phyloP scores from a whole-genome alignment of 2,888 invertebrate species.

The Rhagonycha fulva region DNA sequence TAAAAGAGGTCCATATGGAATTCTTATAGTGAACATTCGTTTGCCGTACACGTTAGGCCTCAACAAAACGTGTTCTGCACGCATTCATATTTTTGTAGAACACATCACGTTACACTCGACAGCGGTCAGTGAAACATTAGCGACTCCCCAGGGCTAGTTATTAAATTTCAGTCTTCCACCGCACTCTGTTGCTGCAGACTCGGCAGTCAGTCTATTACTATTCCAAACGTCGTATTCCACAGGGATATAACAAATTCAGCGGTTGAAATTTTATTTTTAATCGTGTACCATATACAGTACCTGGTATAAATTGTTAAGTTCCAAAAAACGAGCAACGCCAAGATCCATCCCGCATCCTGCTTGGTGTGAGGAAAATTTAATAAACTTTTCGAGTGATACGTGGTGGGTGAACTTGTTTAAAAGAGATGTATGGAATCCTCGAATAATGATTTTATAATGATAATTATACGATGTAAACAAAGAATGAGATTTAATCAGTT shows the following conservation, averaged over 20 bases:
- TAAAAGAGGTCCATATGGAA: conserved; percentile 19
- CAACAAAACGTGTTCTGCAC: conserved; percentile 29
- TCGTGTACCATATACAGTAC: conserved; percentile 10
- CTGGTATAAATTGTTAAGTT: neutral
- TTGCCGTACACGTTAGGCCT: conserved; percentile 26
- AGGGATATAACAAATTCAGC: conserved; percentile 26
- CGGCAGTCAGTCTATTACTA: conserved; percentile 31
- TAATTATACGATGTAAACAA: conserved; percentile 7
- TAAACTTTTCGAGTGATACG: neutral
- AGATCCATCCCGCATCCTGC: neutral
- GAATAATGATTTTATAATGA: neutral
- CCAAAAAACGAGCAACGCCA: neutral
- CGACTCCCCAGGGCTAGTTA: conserved; percentile 29
- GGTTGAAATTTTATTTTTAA: conserved; percentile 29
- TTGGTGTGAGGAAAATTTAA: neutral
- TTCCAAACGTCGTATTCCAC: conserved; percentile 25
- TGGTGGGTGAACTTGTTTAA: neutral
- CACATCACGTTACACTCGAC: conserved; percentile 29
- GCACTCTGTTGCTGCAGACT: conserved; percentile 29
- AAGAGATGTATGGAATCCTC: neutral
- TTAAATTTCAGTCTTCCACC: conserved; percentile 30
- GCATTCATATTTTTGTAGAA: conserved; percentile 29
- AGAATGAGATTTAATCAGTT: conserved; percentile 14
- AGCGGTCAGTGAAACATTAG: conserved; percentile 33
- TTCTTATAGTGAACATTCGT: conserved; percentile 18